Conservation (phyloP, 1,140 invertebrate genomes). For the Daktulosphaira vitifoliae region DNA sequence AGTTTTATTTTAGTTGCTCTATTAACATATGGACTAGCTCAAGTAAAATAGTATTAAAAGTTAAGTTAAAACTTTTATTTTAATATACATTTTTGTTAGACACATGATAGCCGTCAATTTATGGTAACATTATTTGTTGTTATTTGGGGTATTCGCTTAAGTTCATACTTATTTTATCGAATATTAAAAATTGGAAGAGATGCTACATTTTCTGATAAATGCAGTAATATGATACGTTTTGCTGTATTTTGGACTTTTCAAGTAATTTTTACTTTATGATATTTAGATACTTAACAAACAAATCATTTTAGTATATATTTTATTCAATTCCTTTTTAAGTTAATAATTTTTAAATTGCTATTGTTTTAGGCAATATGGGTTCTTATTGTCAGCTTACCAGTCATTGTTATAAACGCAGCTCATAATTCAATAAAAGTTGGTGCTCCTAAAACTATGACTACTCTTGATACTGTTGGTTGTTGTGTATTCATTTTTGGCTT, state of each 20-base stretch:
- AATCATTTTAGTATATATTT: too few species aligned
- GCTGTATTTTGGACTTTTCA: constrained; percentile 87
- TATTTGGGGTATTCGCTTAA: constrained; percentile 74
- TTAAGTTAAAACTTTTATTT: too few species aligned
- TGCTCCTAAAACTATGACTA: constrained; percentile 72
- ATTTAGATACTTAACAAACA: too few species aligned
- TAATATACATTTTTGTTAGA: constrained; percentile 47
- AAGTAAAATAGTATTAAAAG: constrained; percentile 48
- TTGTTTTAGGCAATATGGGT: constrained; percentile 73
- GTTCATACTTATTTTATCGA: constrained; percentile 75
- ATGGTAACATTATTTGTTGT: constrained; percentile 80
- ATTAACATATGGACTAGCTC: constrained; percentile 74
- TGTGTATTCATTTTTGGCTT: constrained; percentile 74
- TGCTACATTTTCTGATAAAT: constrained; percentile 79
- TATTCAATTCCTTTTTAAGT: too few species aligned
- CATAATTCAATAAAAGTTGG: constrained; percentile 57
- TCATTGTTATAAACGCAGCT: constrained; percentile 86
- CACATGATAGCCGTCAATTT: constrained; percentile 73
- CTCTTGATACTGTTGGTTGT: constrained; percentile 72
- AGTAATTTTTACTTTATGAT: constrained; percentile 48
- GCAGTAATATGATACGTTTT: constrained; percentile 74
- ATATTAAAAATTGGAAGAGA: constrained; percentile 83
- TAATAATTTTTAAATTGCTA: too few species aligned
- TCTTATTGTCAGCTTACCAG: constrained; percentile 80
- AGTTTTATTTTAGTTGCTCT: constrained; percentile 84